Evolutionary conservation across 2,797 vertebrate species (phyloP).

Genomic region (Columba guinea): DNA sequence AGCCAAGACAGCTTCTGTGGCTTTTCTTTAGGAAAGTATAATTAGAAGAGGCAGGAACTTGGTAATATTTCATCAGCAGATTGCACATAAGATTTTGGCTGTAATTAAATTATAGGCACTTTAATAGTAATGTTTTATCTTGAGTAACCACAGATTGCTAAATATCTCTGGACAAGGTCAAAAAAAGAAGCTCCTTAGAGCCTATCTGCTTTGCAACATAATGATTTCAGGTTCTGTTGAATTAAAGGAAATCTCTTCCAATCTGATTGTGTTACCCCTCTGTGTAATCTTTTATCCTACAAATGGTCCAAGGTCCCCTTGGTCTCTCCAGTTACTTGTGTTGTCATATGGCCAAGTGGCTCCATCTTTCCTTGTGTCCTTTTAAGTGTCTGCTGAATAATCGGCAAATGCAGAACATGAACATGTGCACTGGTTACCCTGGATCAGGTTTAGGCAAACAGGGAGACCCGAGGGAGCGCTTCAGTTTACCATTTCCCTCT

Average conservation of each 20-base stretch:
- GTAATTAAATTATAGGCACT: background rate
- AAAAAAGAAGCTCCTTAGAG: background rate
- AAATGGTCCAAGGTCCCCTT: background rate
- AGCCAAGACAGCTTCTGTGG: background rate
- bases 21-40: background rate
- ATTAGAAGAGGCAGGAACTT: background rate
- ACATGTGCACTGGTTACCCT: rapidly evolving
- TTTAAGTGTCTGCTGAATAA: background rate
- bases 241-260: background rate
- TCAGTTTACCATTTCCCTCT: background rate
- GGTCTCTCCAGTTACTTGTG: background rate
- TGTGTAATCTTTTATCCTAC: background rate
- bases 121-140: background rate
- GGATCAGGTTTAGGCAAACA: background rate
- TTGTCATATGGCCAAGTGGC: background rate
- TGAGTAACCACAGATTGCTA: background rate
- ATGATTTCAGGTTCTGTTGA: background rate
- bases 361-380: background rate
- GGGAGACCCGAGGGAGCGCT: background rate
- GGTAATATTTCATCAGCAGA: background rate
- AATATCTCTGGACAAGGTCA: background rate
- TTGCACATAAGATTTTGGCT: background rate
- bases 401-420: background rate
- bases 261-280: background rate
- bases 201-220: background rate